Evolutionary conservation across 2,113 vertebrate species (phyloP).

Genomic region (Carlito syrichta): DNA sequence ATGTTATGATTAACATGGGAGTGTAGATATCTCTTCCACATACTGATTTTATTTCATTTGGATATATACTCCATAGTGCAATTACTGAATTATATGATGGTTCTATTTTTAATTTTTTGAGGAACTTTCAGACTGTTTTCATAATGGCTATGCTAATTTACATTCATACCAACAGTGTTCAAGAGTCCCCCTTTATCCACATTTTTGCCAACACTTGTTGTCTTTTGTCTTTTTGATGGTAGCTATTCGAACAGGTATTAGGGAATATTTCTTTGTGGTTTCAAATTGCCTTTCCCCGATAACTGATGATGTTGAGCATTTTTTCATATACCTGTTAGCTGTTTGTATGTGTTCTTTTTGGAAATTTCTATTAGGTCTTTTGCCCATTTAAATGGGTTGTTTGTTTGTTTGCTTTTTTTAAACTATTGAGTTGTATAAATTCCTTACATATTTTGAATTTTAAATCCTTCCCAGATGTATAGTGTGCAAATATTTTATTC

Average conservation of each 20-base stretch:
- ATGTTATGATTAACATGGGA: neutral
- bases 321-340: neutral
- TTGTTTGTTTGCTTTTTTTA: too few species aligned
- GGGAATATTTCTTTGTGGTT: neutral
- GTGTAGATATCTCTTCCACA: neutral
- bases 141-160: too few species aligned
- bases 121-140: too few species aligned
- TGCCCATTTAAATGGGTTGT: too few species aligned
- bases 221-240: neutral
- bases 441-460: neutral
- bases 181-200: too few species aligned
- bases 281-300: neutral
- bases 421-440: neutral
- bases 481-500: neutral
- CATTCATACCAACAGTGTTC: too few species aligned
- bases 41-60: neutral
- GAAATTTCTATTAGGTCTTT: neutral
- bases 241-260: neutral
- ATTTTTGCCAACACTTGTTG: neutral
- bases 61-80: neutral
- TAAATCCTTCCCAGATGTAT: neutral
- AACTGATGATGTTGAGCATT: neutral
- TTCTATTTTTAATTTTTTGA: too few species aligned
- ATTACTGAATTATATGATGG: too few species aligned
- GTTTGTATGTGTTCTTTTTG: neutral